Conservation (phyloP, 1,140 invertebrate genomes). For the Diachasma alloeum region DNA sequence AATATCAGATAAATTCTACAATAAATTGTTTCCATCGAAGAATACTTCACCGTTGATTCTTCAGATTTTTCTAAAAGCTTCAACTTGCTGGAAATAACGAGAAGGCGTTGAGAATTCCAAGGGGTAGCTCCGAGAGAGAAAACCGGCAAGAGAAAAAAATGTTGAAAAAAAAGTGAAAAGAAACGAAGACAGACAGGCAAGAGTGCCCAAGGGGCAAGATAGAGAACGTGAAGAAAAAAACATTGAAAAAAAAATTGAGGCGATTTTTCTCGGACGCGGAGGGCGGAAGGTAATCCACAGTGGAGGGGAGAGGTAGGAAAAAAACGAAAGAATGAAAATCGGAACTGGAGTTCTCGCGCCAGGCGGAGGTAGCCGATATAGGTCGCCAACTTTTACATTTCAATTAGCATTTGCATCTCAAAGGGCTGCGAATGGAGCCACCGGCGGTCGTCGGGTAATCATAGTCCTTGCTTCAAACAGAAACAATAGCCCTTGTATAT, state of each 20-base stretch:
- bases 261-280: slow-evolving; percentile 8
- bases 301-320: background rate
- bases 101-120: slow-evolving; percentile 18
- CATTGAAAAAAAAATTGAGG: background rate
- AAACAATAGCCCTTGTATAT: slow-evolving; percentile 32
- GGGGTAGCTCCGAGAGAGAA: background rate
- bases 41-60: slow-evolving; percentile 20
- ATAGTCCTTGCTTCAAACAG: slow-evolving; percentile 35
- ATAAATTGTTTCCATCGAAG: background rate
- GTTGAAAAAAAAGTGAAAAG: background rate
- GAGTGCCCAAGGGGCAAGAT: slow-evolving; percentile 4
- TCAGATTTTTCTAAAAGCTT: slow-evolving; percentile 23
- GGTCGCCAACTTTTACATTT: slow-evolving; percentile 42
- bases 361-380: slow-evolving; percentile 31
- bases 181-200: background rate
- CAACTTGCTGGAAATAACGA: slow-evolving; percentile 20
- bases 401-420: slow-evolving; percentile 46
- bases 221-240: background rate
- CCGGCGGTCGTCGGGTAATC: slow-evolving; percentile 28
- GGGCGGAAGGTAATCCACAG: background rate
- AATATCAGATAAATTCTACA: too few relatives aligned
- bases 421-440: slow-evolving; percentile 34
- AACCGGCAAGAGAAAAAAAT: background rate
- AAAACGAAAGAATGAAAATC: background rate
- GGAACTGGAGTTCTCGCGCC: background rate